These are phyloP conservation scores for Malacoraja senta DNA, from an alignment of 2,797 vertebrate genomes.

Conservation along the genomic window DNA sequence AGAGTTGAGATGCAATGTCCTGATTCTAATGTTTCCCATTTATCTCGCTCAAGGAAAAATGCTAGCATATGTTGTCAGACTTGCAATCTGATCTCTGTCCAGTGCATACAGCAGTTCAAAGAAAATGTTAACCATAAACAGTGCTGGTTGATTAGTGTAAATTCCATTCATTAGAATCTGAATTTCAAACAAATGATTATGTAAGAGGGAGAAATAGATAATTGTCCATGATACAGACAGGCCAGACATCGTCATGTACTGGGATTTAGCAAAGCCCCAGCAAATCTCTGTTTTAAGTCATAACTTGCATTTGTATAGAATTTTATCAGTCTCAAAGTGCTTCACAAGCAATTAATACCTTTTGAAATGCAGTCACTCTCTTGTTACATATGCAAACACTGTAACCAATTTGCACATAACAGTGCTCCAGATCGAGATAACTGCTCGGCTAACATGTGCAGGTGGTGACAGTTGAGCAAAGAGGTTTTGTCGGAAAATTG, in stretches of 20 bases:
- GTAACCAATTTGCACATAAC: neutral
- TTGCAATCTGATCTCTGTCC: slow-evolving; percentile 33
- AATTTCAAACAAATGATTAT: slow-evolving; percentile 20
- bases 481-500: neutral
- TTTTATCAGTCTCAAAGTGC: neutral
- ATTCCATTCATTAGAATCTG: slow-evolving; percentile 24
- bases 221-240: neutral
- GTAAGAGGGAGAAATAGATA: neutral
- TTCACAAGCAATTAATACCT: neutral
- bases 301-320: neutral
- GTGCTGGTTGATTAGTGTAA: slow-evolving; percentile 11
- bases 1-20: slow-evolving; percentile 20
- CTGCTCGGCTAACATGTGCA: neutral
- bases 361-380: neutral
- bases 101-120: slow-evolving; percentile 17
- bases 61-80: slow-evolving; percentile 32
- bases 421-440: neutral
- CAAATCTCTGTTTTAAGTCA: neutral
- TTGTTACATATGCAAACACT: neutral
- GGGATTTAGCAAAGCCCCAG: neutral
- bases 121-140: slow-evolving; percentile 23
- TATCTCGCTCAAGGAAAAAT: slow-evolving; percentile 32
- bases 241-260: neutral
- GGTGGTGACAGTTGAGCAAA: neutral
- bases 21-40: slow-evolving; percentile 29